Evolutionary conservation across 2,797 vertebrate genomes (phyloP).

Genomic region (Chrosomus eos): DNA sequence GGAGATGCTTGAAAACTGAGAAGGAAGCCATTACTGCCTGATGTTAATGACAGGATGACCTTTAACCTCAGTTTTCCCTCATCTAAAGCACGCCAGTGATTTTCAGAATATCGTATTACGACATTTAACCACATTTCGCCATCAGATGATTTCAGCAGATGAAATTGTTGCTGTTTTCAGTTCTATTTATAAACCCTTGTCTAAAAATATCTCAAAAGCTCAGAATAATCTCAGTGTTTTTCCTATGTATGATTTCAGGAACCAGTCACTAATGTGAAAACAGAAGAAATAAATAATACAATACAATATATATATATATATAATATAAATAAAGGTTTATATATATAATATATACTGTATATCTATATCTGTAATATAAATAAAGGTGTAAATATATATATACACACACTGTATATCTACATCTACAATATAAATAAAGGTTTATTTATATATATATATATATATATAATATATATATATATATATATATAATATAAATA

Average conservation of each 20-base stretch:
- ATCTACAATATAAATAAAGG: no score
- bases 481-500: no score
- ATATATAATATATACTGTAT: no score
- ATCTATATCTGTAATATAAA: no score
- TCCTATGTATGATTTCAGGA: neutral
- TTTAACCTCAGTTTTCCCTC: constrained; percentile 24
- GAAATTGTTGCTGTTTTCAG: neutral
- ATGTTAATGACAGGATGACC: constrained; percentile 34
- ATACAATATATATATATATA: no score
- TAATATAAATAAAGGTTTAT: no score
- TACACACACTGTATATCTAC: no score
- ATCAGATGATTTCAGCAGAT: constrained; percentile 21
- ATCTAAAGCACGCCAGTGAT: constrained; percentile 3
- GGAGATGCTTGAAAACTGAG: constrained; percentile 29
- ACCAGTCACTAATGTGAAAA: neutral
- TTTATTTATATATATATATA: no score
- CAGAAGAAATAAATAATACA: neutral
- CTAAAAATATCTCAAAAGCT: constrained; percentile 13
- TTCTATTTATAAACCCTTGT: constrained; percentile 18
- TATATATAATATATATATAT: no score
- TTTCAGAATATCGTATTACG: constrained; percentile 14
- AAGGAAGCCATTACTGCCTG: constrained; percentile 38
- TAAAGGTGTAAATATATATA: no score
- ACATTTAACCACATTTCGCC: constrained; percentile 17
- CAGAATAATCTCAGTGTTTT: neutral